Base-by-base conservation (phyloP, 2,113 vertebrate genomes). In the Vanacampus margaritifer region DNA sequence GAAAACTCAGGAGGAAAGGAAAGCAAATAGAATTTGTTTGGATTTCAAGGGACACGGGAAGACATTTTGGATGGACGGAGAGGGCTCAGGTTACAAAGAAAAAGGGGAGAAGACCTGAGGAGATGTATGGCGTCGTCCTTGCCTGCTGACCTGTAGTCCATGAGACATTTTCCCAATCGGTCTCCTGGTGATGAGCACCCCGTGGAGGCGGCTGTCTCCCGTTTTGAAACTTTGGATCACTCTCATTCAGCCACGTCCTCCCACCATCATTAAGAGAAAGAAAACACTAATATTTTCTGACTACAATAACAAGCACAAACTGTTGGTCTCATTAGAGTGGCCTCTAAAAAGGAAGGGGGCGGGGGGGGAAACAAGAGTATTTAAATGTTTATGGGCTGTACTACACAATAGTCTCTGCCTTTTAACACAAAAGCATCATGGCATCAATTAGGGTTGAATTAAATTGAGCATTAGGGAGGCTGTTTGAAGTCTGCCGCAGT, bases 131-230 rank as follows among this genome's bases (percentile, higher is more conserved):
- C 54, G 56, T 70, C 9, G 61, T 81, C 73, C 77, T 14, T 63
- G 71, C 67, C 76, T 64, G 73, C 64, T 79, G 64, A 75, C 69
- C 81, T 77, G 72, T 72, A 85, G 83, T 78, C 87, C 83, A 77
- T 69, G 74, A 87, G 72, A 76, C 60, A 2, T 70, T 83, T 81
- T 76, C 69, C 66, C 75, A 81, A 75, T 88, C 68, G 75, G 78
- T 90, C 76, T 84, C 60, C 67, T 72, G 69, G 65, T 69, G 78
- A 73, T 64, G 63, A 48, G 64, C 69, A 84, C 79, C 84, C 82
- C 70, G 45, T 17, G 71, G 83, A 82, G 72, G 67, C 54, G 23
- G 59, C 46, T 54, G 69, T 81, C 76, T 67, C 79, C 73, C 67
- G 65, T 78, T 73, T 62, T 19, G 11, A 76, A 86, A 84, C 77